Evolutionary conservation across 2,888 invertebrate species (phyloP), one percentile per base, ranked within the genome.

Genomic region (Creontiades dilutus): DNA sequence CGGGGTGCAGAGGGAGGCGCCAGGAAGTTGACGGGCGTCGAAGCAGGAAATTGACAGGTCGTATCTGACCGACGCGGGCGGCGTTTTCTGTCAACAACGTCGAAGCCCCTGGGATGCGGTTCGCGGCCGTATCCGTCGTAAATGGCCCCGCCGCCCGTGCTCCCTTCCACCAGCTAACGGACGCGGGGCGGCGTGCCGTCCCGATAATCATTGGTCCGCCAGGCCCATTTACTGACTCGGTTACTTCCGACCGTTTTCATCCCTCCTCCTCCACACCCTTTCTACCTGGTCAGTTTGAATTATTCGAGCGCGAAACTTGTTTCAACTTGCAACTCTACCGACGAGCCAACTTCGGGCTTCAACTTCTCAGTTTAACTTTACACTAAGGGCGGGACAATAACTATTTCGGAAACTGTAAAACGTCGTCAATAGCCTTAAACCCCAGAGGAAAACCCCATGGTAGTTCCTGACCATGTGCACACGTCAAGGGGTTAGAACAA

Each of bases 31-130:
- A n/a, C 16, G 84, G 19, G 19, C 23, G 55, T 28, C 55, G 84
- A 16, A 84, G 48, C 84, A 84, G 84, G 84, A 84, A 84, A 84
- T 84, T 84, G 84, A 84, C 84, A 55, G 84, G 84, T 52, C 52
- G 55, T 84, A 84, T 84, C 84, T 84, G 84, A 84, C 84, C 84
- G 23, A 27, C 57, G 19, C 55, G 23, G 52, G 16, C 76, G 28
- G 27, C 75, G 14, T 7, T 37, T 37, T 37, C 81, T 14, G 57
- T 57, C 16, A 57, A 57, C 57, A 57, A 57, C n/a, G 12, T 2
- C n/a, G n/a, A 16, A n/a, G 19, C n/a, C n/a, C n/a, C 57, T 11
- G 57, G 14, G 57, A 57, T 57, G 57, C n/a, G 57, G 57, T n/a
- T 57, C 16, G 19, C 16, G 19, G 19, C 16, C 57, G 57, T 57